A percentile compares a stretch with the other conserved stretches of the same genome.
Conservation (phyloP, 2,888 invertebrate genomes). For the Trissolcus japonicus region DNA sequence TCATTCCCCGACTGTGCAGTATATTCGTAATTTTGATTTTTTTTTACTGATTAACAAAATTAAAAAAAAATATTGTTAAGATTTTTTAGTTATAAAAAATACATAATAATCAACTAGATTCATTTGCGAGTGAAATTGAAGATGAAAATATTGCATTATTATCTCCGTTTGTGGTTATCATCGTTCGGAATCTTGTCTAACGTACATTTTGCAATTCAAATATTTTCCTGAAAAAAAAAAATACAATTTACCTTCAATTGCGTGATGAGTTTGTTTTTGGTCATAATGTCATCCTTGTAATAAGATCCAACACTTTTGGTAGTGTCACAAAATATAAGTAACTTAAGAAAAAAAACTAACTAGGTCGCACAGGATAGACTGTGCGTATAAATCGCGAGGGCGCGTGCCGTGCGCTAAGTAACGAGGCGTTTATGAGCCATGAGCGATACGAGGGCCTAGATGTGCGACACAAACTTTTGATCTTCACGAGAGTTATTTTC, state of each 20-base stretch:
- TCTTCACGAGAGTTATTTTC: constrained; percentile 72
- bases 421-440: constrained; percentile 76
- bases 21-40: no score
- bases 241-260: constrained; percentile 25
- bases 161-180: not conserved
- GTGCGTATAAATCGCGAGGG: constrained; percentile 59
- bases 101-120: no score
- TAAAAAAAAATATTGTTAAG: not conserved
- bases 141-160: no score
- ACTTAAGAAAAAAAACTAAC: constrained; percentile 8
- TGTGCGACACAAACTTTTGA: constrained; percentile 58
- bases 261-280: constrained; percentile 2
- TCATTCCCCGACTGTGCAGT: constrained; percentile 52
- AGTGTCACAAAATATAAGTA: constrained; percentile 9
- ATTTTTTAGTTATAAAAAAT: constrained; percentile 1
- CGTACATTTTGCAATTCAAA: constrained; percentile 9
- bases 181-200: not conserved
- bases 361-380: constrained; percentile 21
- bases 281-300: constrained; percentile 35
- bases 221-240: constrained; percentile 1
- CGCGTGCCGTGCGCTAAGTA: constrained; percentile 72
- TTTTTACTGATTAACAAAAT: not conserved
- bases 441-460: constrained; percentile 73
- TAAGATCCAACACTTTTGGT: constrained; percentile 6
- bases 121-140: not conserved